Evolutionary conservation across 1,140 invertebrate genomes (phyloP).

Genomic region (Eufriesea mexicana): DNA sequence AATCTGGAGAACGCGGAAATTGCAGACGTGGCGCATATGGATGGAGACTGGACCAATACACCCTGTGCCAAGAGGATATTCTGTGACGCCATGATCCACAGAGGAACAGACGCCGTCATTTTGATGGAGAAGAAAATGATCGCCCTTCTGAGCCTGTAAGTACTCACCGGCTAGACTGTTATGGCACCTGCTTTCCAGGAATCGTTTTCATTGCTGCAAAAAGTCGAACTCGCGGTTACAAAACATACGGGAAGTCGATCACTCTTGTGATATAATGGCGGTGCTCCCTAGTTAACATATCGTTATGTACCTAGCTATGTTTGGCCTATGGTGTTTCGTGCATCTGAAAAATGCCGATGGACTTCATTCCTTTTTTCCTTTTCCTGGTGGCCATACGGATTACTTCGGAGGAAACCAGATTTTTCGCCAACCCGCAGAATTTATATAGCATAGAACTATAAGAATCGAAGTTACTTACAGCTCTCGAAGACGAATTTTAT

Average conservation of each 20-base stretch:
- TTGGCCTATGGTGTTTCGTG: slow-evolving; percentile 6
- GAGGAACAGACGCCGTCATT: slow-evolving; percentile 85
- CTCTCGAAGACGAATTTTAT: too few relatives aligned
- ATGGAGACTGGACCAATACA: slow-evolving; percentile 87
- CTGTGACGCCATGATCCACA: slow-evolving; percentile 87
- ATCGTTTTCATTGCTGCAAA: neutral
- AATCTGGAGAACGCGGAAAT: slow-evolving; percentile 82
- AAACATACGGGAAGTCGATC: slow-evolving; percentile 25
- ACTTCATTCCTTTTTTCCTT: neutral
- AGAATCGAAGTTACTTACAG: too few relatives aligned
- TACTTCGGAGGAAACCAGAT: neutral
- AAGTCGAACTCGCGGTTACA: neutral
- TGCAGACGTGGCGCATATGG: slow-evolving; percentile 72
- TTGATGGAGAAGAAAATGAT: slow-evolving; percentile 91
- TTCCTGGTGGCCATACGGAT: neutral
- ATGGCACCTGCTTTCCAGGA: neutral
- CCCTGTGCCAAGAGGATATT: slow-evolving; percentile 89
- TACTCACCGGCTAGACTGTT: slow-evolving; percentile 64
- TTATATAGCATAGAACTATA: neutral
- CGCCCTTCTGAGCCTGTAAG: slow-evolving; percentile 87
- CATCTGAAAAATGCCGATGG: neutral
- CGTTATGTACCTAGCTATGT: slow-evolving; percentile 5
- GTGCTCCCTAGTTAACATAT: slow-evolving; percentile 4
- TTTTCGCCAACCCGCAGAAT: neutral
- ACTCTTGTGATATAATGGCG: slow-evolving; percentile 22